phyloP scores from a whole-genome alignment of 1,140 invertebrate genomes.

The Eupristina koningsbergeri region DNA sequence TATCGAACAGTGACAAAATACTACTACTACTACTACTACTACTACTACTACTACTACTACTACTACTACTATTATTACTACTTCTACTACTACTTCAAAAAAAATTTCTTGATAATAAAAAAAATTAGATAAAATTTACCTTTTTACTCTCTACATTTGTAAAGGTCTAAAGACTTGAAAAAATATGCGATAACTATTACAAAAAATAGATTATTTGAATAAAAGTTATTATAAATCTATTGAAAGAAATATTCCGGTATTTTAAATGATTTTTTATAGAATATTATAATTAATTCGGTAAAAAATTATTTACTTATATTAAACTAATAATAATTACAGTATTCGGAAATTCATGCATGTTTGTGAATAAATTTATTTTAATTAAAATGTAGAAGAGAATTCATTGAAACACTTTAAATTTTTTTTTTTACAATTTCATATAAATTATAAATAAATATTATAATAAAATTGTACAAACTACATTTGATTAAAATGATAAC shows the following conservation, averaged over 20 bases:
- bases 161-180: conserved; percentile 9
- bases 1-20: neutral
- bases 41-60: no score
- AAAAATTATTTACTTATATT: conserved; percentile 34
- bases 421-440: no score
- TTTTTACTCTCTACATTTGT: conserved; percentile 25
- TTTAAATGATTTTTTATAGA: neutral
- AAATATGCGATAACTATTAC: conserved; percentile 1
- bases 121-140: conserved; percentile 44
- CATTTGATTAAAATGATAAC: no score
- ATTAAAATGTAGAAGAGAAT: neutral
- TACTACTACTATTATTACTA: neutral
- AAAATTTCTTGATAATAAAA: no score
- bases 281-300: conserved; percentile 23
- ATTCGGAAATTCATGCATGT: conserved; percentile 36
- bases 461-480: no score
- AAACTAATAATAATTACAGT: conserved; percentile 33
- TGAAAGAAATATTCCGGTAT: conserved; percentile 26
- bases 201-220: neutral
- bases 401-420: neutral
- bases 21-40: no score
- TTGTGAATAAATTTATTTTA: conserved; percentile 5
- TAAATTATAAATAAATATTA: no score
- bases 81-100: no score
- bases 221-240: neutral